Evolutionary conservation across 2,113 vertebrate species (phyloP).

Genomic region (Neodon shergylaensis): DNA sequence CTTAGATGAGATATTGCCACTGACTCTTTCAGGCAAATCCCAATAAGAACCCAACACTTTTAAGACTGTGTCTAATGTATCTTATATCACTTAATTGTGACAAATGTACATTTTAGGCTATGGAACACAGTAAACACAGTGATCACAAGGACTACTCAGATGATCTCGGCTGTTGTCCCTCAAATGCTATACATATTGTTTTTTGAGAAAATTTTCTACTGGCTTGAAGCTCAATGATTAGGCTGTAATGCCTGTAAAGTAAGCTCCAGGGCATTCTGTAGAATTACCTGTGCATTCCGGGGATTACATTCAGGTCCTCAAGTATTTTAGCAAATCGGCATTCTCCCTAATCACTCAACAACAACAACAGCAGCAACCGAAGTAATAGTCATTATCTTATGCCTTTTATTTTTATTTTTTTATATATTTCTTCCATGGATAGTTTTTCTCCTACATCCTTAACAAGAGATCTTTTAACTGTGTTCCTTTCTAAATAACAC

Average conservation of each 20-base stretch:
- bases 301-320: background rate
- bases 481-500: background rate
- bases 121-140: background rate
- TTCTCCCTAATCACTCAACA: too few relatives aligned
- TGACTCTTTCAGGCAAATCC: background rate
- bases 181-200: background rate
- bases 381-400: background rate
- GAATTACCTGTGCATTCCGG: background rate
- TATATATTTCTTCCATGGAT: background rate
- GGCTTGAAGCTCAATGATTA: background rate
- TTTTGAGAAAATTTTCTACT: background rate
- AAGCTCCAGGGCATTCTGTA: background rate
- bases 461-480: background rate
- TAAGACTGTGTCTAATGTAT: too few relatives aligned
- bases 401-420: background rate
- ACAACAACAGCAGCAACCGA: background rate
- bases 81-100: background rate
- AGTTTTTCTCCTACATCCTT: background rate
- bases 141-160: too few relatives aligned
- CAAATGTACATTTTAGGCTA: background rate
- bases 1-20: background rate
- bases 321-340: background rate
- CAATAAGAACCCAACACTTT: background rate
- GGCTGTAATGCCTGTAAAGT: too few relatives aligned
- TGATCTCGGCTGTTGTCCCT: background rate